A percentile compares a stretch with the other conserved stretches of the same genome.
phyloP scores from a whole-genome alignment of 2,113 vertebrate species.

The Sylvia atricapilla region DNA sequence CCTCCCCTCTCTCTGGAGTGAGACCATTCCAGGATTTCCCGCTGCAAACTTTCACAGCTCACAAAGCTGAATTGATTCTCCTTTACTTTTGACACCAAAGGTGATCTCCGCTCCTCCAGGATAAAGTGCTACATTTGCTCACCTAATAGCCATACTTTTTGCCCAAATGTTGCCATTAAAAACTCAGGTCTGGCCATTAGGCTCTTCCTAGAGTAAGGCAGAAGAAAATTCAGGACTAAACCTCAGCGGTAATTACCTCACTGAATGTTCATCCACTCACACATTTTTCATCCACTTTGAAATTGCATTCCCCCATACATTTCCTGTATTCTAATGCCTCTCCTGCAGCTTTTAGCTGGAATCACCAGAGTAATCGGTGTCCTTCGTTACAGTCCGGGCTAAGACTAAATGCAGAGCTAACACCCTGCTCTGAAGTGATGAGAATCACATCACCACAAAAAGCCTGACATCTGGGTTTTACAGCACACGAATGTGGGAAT shows the following conservation, averaged over 20 bases:
- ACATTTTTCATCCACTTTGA: constrained; percentile 57
- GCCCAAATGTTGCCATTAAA: constrained; percentile 69
- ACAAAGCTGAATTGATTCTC: constrained; percentile 41
- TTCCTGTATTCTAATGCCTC: constrained; percentile 65
- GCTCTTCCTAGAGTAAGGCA: constrained; percentile 43
- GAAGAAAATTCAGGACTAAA: constrained; percentile 64
- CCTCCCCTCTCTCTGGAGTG: accelerated
- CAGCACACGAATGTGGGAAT: background rate
- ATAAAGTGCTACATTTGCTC: constrained; percentile 67
- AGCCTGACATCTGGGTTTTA: constrained; percentile 40
- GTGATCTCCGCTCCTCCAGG: constrained; percentile 47
- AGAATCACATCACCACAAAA: constrained; percentile 53
- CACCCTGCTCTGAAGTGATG: background rate
- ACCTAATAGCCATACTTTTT: constrained; percentile 61
- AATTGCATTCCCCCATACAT: constrained; percentile 53
- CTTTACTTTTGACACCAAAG: constrained; percentile 55
- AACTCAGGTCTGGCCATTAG: constrained; percentile 63
- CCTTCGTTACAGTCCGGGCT: constrained; percentile 24
- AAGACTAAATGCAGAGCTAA: constrained; percentile 61
- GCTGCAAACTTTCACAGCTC: background rate
- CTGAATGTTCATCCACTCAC: constrained; percentile 63
- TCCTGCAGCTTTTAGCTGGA: constrained; percentile 56
- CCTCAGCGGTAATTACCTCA: constrained; percentile 54
- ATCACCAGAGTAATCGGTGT: constrained; percentile 54
- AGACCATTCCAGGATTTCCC: background rate